These are phyloP conservation scores for Ceratotherium simum DNA, from an alignment of 2,113 vertebrate genomes.

Conservation along the genomic window DNA sequence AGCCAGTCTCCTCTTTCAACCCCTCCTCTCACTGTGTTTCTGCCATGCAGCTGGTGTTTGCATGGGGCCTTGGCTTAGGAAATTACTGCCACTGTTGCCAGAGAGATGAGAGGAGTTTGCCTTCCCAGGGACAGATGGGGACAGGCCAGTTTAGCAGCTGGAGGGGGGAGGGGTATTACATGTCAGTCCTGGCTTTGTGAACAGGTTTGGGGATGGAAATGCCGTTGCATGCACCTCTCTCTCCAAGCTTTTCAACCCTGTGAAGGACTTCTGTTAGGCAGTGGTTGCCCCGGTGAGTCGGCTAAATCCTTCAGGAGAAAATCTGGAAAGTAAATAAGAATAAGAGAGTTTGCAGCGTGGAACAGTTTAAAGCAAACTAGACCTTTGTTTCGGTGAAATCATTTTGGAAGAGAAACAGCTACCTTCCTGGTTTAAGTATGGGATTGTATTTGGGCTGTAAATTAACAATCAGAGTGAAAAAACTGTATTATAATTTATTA, in stretches of 20 bases:
- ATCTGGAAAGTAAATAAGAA: neutral
- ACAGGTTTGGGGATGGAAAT: neutral
- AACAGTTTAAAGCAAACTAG: neutral
- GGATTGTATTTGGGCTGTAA: neutral
- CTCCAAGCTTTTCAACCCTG: neutral
- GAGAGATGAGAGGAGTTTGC: neutral
- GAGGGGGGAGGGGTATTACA: neutral
- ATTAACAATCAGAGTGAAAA: neutral
- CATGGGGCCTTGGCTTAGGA: neutral
- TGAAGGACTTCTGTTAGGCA: neutral
- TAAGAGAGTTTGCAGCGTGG: neutral
- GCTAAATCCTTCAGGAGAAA: neutral
- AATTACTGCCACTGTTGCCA: neutral
- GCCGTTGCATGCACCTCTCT: neutral
- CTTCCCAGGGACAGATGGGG: neutral
- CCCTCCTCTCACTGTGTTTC: neutral
- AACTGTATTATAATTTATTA: slow-evolving; percentile 15
- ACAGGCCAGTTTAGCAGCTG: neutral
- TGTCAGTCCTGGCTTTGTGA: neutral
- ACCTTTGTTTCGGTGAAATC: neutral
- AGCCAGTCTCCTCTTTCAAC: neutral
- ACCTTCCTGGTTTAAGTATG: neutral
- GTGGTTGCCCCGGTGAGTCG: neutral
- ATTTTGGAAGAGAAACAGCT: neutral
- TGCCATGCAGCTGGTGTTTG: neutral